Evolutionary conservation across 2,888 invertebrate genomes (phyloP), one percentile per base, ranked within the genome.

Genomic region (Plemyria rubiginata): DNA sequence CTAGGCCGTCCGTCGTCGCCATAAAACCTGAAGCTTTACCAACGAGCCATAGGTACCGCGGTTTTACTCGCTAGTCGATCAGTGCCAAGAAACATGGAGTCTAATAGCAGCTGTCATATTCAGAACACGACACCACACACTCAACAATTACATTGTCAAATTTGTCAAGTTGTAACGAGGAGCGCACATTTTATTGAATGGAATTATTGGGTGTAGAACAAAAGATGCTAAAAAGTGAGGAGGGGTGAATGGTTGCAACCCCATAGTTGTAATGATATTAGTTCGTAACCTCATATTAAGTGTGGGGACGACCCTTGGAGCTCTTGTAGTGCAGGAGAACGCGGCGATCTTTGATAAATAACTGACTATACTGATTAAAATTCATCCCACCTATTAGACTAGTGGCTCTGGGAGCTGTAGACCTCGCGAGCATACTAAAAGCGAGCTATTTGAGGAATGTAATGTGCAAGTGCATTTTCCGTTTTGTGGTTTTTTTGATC

Each of bases 251-350:
- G 68, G 66, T 70, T 72, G 68, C 75, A 74, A 67, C 80, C 85
- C 82, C 64, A 63, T 68, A 67, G 73, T 68, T 70, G 76, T 87
- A 88, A 89, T 82, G 80, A 85, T 84, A 87, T 88, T 88, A 89
- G 81, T 81, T 78, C 79, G 84, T 90, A 89, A 91, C 90, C 90
- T 86, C 86, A 75, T 80, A 84, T 85, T 88, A 86, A 80, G 68
- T 68, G 74, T 57, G 71, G 70, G 70, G 68, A 54, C 57, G 65
- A 65, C 62, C 65, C 64, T 60, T 67, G 55, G 60, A 68, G 68
- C 59, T 62, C 62, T 60, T 67, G 51, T 62, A 68, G 68, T 66
- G 46, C 40, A 56, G 59, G 65, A 60, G 67, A 45, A 16, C 16
- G 45, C 45, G 16, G 16, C 2, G 11, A 16, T 43, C 3, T 43